A percentile compares a stretch with the other conserved stretches of the same genome.
phyloP scores from a whole-genome alignment of 2,113 vertebrate species.

The Australoheros scitulus region DNA sequence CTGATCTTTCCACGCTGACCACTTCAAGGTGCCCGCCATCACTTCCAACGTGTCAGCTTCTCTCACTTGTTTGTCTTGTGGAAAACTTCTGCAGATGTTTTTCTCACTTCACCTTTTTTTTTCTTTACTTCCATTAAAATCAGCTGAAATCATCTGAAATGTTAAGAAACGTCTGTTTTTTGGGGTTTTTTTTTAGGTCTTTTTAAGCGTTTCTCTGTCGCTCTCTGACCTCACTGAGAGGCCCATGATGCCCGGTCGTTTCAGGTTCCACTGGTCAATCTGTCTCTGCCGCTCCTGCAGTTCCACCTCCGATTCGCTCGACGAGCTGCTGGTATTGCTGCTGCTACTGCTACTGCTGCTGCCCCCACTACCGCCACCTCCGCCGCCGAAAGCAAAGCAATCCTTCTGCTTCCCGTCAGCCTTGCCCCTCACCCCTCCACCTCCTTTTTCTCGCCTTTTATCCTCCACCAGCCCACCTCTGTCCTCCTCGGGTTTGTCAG shows the following conservation, averaged over 20 bases:
- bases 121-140: neutral
- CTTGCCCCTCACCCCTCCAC: constrained; percentile 24
- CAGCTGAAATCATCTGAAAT: neutral
- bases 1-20: neutral
- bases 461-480: constrained; percentile 8
- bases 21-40: neutral
- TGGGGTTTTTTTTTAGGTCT: neutral
- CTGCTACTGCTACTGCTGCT: constrained; percentile 42
- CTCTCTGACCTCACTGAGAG: constrained; percentile 24
- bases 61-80: neutral
- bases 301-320: constrained; percentile 69
- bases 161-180: neutral
- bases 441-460: constrained; percentile 36
- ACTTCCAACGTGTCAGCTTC: neutral
- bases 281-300: constrained; percentile 51
- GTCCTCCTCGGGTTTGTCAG: neutral
- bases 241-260: constrained; percentile 38
- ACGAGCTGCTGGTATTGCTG: constrained; percentile 64
- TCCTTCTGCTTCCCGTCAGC: constrained; percentile 47
- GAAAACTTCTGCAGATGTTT: neutral
- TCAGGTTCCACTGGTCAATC: constrained; percentile 66
- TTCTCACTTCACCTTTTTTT: neutral
- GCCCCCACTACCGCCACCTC: constrained; percentile 52
- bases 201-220: constrained; percentile 53
- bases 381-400: constrained; percentile 57